Evolutionary conservation across 2,888 invertebrate species (phyloP).

Genomic region (Cephonodes hylas): DNA sequence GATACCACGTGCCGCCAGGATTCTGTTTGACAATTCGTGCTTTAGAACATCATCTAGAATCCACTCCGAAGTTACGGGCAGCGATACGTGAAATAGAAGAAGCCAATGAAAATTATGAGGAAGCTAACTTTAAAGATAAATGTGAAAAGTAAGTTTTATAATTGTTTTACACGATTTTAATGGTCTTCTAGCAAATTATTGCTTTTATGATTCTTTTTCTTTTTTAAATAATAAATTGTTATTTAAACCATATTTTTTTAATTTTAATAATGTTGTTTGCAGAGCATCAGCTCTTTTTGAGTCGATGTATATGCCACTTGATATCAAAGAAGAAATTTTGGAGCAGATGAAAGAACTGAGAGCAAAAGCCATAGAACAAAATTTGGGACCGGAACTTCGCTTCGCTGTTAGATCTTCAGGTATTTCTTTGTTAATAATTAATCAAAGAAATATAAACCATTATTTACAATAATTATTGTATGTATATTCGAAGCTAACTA

Average conservation of each 20-base stretch:
- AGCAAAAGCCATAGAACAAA: slow-evolving; percentile 43
- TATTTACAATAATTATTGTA: too few species aligned
- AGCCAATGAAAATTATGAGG: slow-evolving; percentile 72
- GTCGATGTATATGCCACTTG: slow-evolving; percentile 54
- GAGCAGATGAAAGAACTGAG: slow-evolving; percentile 49
- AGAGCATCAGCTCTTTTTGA: slow-evolving; percentile 72
- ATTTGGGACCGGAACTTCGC: slow-evolving; percentile 51
- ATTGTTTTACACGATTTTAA: background rate
- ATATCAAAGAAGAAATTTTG: slow-evolving; percentile 60
- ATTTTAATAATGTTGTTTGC: slow-evolving; percentile 19
- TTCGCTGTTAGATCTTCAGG: slow-evolving; percentile 86
- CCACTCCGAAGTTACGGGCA: slow-evolving; percentile 60
- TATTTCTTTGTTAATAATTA: too few species aligned
- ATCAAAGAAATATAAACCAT: too few species aligned
- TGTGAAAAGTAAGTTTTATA: slow-evolving; percentile 59
- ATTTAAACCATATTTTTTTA: too few species aligned
- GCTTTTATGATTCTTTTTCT: too few species aligned
- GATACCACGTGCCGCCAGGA: slow-evolving; percentile 84
- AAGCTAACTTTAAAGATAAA: slow-evolving; percentile 69
- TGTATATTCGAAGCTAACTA: too few species aligned
- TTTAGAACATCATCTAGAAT: slow-evolving; percentile 80
- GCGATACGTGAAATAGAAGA: slow-evolving; percentile 76
- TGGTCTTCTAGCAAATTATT: too few species aligned
- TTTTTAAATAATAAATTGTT: too few species aligned
- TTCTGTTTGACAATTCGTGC: slow-evolving; percentile 85